phyloP scores from a whole-genome alignment of 2,888 invertebrate species.

The Crematogaster levior region DNA sequence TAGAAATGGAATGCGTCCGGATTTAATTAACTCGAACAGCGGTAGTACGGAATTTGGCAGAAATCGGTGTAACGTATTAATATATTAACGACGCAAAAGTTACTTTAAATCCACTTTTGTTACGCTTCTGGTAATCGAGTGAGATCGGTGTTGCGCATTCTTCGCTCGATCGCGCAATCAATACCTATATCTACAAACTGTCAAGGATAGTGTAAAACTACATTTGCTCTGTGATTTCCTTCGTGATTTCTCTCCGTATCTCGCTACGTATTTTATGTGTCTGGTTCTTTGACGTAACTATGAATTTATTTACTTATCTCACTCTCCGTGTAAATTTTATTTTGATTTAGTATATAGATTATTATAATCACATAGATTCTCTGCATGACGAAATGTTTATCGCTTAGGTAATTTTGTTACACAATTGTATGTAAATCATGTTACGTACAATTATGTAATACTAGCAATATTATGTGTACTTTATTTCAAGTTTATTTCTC shows the following conservation, averaged over 20 bases:
- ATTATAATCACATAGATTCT: neutral
- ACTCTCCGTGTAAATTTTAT: neutral
- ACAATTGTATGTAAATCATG: neutral
- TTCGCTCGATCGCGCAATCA: slow-evolving; percentile 35
- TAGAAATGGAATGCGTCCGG: neutral
- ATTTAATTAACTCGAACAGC: slow-evolving; percentile 17
- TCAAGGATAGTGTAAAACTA: slow-evolving; percentile 36
- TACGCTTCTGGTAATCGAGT: slow-evolving; percentile 24
- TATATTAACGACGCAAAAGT: slow-evolving; percentile 1
- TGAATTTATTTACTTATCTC: slow-evolving; percentile 8
- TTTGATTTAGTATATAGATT: too few relatives aligned
- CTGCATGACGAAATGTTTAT: neutral
- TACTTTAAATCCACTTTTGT: slow-evolving; percentile 9
- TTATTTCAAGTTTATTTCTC: too few relatives aligned
- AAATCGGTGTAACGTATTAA: neutral
- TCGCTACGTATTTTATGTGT: neutral
- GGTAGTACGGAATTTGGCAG: neutral
- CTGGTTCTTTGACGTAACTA: neutral
- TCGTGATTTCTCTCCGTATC: neutral
- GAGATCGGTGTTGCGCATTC: slow-evolving; percentile 13
- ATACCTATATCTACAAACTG: slow-evolving; percentile 8
- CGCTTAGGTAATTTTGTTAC: neutral
- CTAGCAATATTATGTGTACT: neutral
- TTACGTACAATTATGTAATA: neutral
- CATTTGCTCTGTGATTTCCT: slow-evolving; percentile 24